Conservation (phyloP, 2,113 vertebrate species). For the Solenodon paradoxus region DNA sequence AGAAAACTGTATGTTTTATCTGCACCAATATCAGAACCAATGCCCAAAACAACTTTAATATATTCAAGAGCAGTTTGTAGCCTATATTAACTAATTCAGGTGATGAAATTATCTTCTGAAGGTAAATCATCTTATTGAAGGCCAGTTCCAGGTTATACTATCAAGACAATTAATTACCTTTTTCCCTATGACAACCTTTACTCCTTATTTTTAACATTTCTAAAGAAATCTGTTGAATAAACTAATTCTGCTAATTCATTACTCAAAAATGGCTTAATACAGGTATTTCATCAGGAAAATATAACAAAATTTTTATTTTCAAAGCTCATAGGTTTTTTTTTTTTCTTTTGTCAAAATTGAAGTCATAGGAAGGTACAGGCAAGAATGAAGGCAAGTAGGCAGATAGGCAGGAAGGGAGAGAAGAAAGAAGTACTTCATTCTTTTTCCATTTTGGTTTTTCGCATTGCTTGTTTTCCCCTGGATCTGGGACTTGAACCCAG, state of each 20-base stretch:
- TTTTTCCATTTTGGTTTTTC: too few species aligned
- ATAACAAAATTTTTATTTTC: neutral
- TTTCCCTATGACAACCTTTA: neutral
- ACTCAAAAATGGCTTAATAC: neutral
- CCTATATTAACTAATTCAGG: neutral
- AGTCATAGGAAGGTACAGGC: too few species aligned
- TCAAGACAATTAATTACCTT: neutral
- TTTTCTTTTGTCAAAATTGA: too few species aligned
- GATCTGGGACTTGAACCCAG: too few species aligned
- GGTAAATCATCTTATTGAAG: neutral
- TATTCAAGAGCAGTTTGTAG: neutral
- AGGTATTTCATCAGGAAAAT: neutral
- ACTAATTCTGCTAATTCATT: neutral
- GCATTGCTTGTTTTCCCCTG: too few species aligned
- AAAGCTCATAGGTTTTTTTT: too few species aligned
- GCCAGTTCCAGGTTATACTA: neutral
- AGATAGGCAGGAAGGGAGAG: too few species aligned
- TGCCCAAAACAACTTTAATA: neutral
- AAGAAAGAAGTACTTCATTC: too few species aligned
- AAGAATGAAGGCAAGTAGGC: too few species aligned
- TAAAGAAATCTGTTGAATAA: neutral
- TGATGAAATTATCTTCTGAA: neutral
- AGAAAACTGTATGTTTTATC: neutral
- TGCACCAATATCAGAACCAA: neutral
- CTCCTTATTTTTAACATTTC: neutral